A percentile compares a stretch with the other conserved stretches of the same genome.
Evolutionary conservation across 1,140 invertebrate species (phyloP).

Genomic region (Brachionus asplanchnoidis): DNA sequence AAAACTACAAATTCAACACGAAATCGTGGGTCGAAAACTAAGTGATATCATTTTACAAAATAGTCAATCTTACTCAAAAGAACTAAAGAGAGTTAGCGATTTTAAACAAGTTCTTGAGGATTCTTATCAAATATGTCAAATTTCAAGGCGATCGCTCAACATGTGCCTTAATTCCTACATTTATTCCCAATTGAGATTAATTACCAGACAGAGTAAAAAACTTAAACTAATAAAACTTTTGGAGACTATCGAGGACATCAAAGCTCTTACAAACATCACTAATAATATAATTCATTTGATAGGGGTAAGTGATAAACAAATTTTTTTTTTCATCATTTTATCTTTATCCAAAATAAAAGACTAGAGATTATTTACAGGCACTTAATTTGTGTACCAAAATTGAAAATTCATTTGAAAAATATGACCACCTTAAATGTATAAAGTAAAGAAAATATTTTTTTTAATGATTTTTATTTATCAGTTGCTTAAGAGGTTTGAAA

Average conservation of each 20-base stretch:
- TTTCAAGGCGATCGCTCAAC: not conserved
- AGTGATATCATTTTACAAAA: slow-evolving; percentile 6
- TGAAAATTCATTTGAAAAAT: not conserved
- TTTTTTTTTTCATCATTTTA: too few species aligned
- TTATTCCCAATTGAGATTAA: not conserved
- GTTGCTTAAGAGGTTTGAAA: not conserved
- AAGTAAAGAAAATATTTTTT: not conserved
- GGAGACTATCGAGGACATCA: not conserved
- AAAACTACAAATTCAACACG: not conserved
- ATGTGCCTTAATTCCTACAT: not conserved
- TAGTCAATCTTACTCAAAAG: slow-evolving; percentile 4
- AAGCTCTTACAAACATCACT: not conserved
- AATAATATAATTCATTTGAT: slow-evolving; percentile 6
- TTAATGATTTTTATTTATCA: not conserved
- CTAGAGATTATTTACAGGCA: not conserved
- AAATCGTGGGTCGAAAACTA: not conserved
- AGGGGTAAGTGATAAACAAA: not conserved
- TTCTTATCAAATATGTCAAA: slow-evolving; percentile 14
- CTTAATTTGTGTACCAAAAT: not conserved
- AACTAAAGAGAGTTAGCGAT: slow-evolving; percentile 18
- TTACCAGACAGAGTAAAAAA: slow-evolving; percentile 2
- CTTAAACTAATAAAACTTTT: not conserved
- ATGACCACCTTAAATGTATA: not conserved
- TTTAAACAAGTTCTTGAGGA: slow-evolving; percentile 14
- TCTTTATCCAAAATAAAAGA: not conserved